These are phyloP conservation scores for Andricus curvator DNA, from an alignment of 2,888 invertebrate species.

Conservation along the genomic window DNA sequence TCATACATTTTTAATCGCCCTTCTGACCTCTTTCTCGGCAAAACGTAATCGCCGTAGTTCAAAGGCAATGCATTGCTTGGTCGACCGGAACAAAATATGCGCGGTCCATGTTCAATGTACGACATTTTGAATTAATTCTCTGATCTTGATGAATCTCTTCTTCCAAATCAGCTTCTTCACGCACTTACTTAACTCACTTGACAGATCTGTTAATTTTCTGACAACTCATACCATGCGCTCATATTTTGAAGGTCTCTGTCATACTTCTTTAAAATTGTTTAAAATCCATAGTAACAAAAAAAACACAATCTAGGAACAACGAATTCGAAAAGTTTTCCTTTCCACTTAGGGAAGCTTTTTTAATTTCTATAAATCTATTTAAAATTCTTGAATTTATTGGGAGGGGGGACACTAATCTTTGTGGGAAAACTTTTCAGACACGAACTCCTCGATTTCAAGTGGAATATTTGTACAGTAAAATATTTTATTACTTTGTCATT, in stretches of 20 bases:
- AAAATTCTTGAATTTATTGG: too few species aligned
- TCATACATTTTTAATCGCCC: constrained; percentile 80
- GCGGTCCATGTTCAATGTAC: constrained; percentile 59
- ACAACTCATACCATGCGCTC: neutral
- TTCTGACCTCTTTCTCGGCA: constrained; percentile 78
- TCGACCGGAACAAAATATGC: constrained; percentile 54
- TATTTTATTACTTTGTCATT: constrained; percentile 65
- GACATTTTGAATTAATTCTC: constrained; percentile 53
- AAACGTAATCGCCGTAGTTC: constrained; percentile 20
- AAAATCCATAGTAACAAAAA: constrained; percentile 16
- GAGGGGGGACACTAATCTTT: too few species aligned
- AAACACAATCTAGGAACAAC: neutral
- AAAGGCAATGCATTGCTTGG: neutral
- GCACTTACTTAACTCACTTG: neutral
- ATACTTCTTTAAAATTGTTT: neutral
- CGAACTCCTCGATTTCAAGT: neutral
- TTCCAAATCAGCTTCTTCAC: neutral
- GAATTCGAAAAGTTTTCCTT: constrained; percentile 1
- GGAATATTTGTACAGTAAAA: constrained; percentile 60
- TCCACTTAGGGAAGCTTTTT: neutral
- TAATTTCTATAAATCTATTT: neutral
- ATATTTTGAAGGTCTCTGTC: neutral
- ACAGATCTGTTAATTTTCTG: neutral
- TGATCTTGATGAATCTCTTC: constrained; percentile 19
- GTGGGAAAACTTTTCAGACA: neutral